Base-by-base conservation (phyloP, 2,113 vertebrate species). In the Lasiurus cinereus region DNA sequence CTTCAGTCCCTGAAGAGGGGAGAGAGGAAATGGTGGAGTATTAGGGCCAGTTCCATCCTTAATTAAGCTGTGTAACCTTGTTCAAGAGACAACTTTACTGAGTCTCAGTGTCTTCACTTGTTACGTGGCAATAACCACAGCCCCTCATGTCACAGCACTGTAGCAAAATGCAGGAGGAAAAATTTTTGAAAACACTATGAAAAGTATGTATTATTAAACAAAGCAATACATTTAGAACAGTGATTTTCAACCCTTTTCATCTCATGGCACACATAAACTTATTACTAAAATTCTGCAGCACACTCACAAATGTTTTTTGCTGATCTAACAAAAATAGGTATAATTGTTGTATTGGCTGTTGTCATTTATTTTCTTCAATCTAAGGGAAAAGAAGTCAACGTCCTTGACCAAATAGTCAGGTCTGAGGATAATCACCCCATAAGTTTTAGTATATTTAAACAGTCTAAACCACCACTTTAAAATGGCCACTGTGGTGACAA, bases 31-130 rank as follows among this genome's bases (percentile, higher is more conserved):
- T 90, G 88, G 62, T 6, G 1, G 70, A 54, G 93, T 43, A 59
- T 19, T 36, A 84, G 88, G 88, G 85, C 24, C 82, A 78, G 43
- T 39, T 95, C 43, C 78, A 52, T 77, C 73, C 56, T 69, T 76
- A 94, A 94, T 80, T 66, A 91, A 76, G 78, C 69, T 59, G 64
- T 67, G 46, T 86, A 88, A 96, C 96, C 94, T 92, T 94, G 94
- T 78, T 69, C 76, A 86, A 54, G n/a, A 11, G 79, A 66, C 56
- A 83, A 33, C 59, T 70, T 66, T n/a, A 18, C 73, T 31, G 24
- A 86, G 69, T 52, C 67, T 87, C 19, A 5, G 4, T 62, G 70
- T 88, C 93, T 92, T 56, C 16, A 73, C 77, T 88, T 92, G 84
- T 59, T 43, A 91, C 67, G 69, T 24, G 50, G 39, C 0, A 22